phyloP scores from a whole-genome alignment of 2,797 vertebrate species.

The Malacoraja senta region DNA sequence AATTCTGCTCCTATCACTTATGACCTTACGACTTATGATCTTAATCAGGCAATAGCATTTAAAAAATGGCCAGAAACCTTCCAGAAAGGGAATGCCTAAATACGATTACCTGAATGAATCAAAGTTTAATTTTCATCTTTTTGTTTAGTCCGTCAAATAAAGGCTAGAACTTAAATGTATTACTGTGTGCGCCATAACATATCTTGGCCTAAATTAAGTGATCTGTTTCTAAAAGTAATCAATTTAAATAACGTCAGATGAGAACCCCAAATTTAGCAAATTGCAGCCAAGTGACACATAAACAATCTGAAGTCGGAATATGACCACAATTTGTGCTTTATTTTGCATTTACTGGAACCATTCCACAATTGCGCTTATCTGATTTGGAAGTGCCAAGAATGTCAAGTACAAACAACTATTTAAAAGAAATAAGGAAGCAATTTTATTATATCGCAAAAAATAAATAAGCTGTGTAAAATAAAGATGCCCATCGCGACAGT shows the following conservation, averaged over 20 bases:
- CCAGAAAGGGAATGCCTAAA: background rate
- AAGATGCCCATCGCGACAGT: background rate
- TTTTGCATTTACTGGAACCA: background rate
- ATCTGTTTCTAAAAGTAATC: background rate
- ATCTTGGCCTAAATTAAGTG: background rate
- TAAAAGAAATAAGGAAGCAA: background rate
- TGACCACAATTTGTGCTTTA: background rate
- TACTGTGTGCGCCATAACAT: background rate
- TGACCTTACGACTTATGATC: too few species aligned
- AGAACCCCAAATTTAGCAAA: background rate
- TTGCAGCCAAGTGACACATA: background rate
- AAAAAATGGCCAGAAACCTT: background rate
- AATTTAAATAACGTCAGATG: background rate
- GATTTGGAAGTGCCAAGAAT: background rate
- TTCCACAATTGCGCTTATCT: background rate
- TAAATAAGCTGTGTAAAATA: background rate
- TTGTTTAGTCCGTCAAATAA: background rate
- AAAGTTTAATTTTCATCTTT: background rate
- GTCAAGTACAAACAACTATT: background rate
- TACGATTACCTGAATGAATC: background rate
- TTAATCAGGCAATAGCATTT: background rate
- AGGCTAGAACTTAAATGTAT: background rate
- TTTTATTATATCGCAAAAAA: background rate
- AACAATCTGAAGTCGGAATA: background rate
- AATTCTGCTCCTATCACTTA: too few species aligned